Base-by-base conservation (phyloP, 2,888 invertebrate genomes). In the Chloroclystis v-ata region DNA sequence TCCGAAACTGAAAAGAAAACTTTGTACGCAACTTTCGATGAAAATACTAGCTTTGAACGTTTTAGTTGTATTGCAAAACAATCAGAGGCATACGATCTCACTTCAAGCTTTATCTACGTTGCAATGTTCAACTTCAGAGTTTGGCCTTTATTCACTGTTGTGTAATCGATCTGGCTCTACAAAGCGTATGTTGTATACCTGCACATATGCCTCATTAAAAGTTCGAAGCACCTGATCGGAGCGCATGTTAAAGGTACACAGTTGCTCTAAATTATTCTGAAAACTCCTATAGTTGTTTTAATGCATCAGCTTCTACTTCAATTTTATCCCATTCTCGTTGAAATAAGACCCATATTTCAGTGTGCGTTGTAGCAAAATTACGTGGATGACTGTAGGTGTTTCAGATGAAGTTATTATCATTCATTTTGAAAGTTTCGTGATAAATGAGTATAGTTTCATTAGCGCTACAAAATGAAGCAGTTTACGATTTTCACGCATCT, bases 381-480 rank as follows among this genome's bases (percentile, higher is more conserved):
- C 48, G 55, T 37, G 11, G 26, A 20, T 45, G 43, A 54, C 28
- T 40, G 38, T 49, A 29, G 38, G 1, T 25, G 6, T 37, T 47
- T 43, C 47, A 54, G 65, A 69, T 67, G 61, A 75, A 77, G 69
- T 80, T 78, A 70, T 78, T 81, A 77, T 78, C 75, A 74, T 75
- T 75, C 68, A 71, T 78, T 75, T 67, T 57, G 59, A 66, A 81
- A 81, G 67, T 82, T 80, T 58, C 49, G 58, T 80, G 78, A 82
- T 75, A 77, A 80, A 82, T 77, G 76, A 74, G 66, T 63, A 60
- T 65, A 73, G 67, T 75, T 76, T 72, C 69, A 69, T 73, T 60
- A 75, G 68, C 69, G 62, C 58, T 59, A 57, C 63, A 61, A 71
- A 72, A 73, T 60, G 63, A 58, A 62, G 61, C 62, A 70, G 33